Base-by-base conservation (phyloP, 2,113 vertebrate species). In the Lasiurus cinereus region DNA sequence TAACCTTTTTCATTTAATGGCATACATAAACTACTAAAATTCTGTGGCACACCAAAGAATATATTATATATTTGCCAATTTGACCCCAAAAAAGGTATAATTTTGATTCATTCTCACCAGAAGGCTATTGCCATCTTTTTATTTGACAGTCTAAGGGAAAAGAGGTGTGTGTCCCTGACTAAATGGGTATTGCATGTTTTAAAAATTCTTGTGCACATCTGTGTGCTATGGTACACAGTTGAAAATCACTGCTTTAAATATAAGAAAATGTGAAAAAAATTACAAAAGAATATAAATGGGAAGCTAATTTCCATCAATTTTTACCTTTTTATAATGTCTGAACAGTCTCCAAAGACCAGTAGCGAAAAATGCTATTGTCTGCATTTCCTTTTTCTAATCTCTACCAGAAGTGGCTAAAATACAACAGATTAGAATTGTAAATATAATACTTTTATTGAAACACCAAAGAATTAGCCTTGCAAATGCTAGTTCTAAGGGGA, bases 261-360 rank as follows among this genome's bases (percentile, higher is more conserved):
- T 52, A 31, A 27, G 8, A 80, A 90, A 95, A 76, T 6, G 64
- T 73, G 31, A 66, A 52, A 69, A 36, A 73, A 50, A 72, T 69
- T 78, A 56, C 6, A 21, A 83, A 91, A 87, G 24, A 84, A 62
- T 43, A n/a, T 62, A 85, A 94, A 73, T 90, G 36, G 16, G 21
- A 95, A 93, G 50, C 19, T 64, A 39, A 90, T 69, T 90, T 89
- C 36, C 29, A 80, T 70, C 74, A 59, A 3, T 62, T 96, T 94
- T 90, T 96, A 50, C 52, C 11, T 93, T 77, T 91, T 86, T 36
- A 14, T 94, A 92, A 89, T 87, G 8, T 77, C 33, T 88, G 33
- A 88, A 72, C 31, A 78, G 43, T 85, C 46, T 93, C 88, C 39
- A 86, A 88, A 96, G 66, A 64, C 73, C 43, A 95, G 89, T 76